Conservation (phyloP, 2,113 vertebrate genomes). For the Sturnira hondurensis region DNA sequence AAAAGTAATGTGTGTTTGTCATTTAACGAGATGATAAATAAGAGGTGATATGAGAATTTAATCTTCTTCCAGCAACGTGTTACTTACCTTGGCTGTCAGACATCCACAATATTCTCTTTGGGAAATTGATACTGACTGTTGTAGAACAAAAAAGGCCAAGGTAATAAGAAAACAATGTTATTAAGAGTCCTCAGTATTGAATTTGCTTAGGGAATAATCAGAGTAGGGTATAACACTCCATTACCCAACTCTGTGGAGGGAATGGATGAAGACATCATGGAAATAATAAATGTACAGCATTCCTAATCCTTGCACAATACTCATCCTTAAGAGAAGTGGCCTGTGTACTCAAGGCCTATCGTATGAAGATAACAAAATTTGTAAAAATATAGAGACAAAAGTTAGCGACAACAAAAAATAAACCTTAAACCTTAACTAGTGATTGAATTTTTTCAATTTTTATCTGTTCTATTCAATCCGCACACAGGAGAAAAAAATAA, state of each 20-base stretch:
- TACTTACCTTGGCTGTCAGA: neutral
- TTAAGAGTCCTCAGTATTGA: neutral
- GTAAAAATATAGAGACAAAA: neutral
- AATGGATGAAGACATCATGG: neutral
- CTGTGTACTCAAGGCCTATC: neutral
- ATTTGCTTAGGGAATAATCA: neutral
- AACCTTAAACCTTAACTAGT: constrained; percentile 30
- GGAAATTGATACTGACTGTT: neutral
- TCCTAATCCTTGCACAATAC: neutral
- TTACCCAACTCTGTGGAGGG: neutral
- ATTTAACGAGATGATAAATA: neutral
- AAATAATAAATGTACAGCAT: neutral
- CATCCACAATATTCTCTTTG: neutral
- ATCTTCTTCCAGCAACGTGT: neutral
- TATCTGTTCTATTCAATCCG: constrained; percentile 73
- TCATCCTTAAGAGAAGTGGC: neutral
- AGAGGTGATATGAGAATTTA: neutral
- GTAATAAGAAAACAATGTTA: constrained; percentile 14
- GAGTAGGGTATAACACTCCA: neutral
- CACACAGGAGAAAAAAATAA: constrained; percentile 56
- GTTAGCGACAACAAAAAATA: constrained; percentile 8
- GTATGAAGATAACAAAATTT: constrained; percentile 46
- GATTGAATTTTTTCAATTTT: constrained; percentile 60
- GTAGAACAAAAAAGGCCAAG: neutral
- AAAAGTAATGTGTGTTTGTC: neutral